Base-by-base conservation (phyloP, 2,888 invertebrate species). In the Conchocele bisecta region DNA sequence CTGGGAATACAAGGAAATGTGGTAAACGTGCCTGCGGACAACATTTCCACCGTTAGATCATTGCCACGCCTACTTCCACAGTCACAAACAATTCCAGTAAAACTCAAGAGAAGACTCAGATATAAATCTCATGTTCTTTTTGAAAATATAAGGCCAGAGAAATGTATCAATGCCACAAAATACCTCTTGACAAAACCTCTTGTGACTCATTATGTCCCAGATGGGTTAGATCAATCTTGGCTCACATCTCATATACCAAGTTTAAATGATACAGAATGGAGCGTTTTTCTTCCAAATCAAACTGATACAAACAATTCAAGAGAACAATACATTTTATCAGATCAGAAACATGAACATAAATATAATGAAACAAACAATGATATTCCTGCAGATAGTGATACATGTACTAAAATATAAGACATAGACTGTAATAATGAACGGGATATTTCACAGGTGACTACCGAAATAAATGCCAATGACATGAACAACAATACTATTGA, bases 11-110 rank as follows among this genome's bases (percentile, higher is more conserved):
- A 46, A 31, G 73, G 73, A 5, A 74, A 74, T 69, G 64, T 69
- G 11, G 68, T 69, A 3, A 69, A 64, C 54, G 73, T 74, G 6
- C 64, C 68, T 33, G 26, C 64, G 15, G 64, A 54, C n/a, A 54
- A 6, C 44, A 42, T 66, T 15, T 15, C 44, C 15, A 59, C 71
- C n/a, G 66, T 71, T n/a, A 5, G 53, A 26, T 54, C 13, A 9
- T 46, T 74, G 31, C 74, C 69, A 26, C 33, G 69, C 35, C 20
- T 31, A 51, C n/a, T 28, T 22, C 33, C 37, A 11, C 7, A 58
- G 5, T 37, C 46, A 15, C 29, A 58, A 13, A 69, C 63, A 29
- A 11, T 56, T 33, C 57, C 58, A 13, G 44, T 63, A n/a, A 50
- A 68, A 31, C 37, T 72, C 4, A 66, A 71, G 41, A 7, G 53